Evolutionary conservation across 2,113 vertebrate species (phyloP), one percentile per base, ranked within the genome.

Genomic region (Athene noctua): DNA sequence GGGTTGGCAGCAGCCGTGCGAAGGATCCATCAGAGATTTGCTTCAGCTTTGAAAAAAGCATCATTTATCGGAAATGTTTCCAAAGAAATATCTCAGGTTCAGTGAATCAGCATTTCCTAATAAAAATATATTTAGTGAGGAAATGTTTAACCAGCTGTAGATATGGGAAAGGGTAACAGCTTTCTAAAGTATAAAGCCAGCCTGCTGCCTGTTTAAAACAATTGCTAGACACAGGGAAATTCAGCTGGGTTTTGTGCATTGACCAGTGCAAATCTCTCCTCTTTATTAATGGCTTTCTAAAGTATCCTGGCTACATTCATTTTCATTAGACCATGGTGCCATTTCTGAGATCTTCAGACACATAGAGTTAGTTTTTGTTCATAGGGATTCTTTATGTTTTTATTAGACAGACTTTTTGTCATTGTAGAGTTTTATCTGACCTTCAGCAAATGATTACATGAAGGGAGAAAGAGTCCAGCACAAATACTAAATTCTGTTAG

Each of bases 81-180:
- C 58, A 65, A 87, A 52, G 27, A 94, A 85, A 3, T 88, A 18
- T 38, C 36, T 81, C 30, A 19, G 62, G 36, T 91, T 82, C 71
- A 79, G 30, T 80, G 90, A 82, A 40, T 82, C 34, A 61, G 36
- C 40, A 16, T 88, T 88, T 95, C 84, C 80, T 75, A 93, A 73
- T 13, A 20, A 85, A 90, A 93, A 70, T 18, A 3, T 16, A 8
- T 58, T 80, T 42, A 82, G 25, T 32, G n/a, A 77, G 87, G 58
- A 96, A 91, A 88, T 68, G 20, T 88, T 96, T 93, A 93, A 95
- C 84, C 19, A 80, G 17, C 30, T 93, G 40, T 66, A 82, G 42
- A 58, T 84, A 51, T 54, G 34, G 75, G 52, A 46, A 88, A 91
- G 36, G 26, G 19, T 57, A 93, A 52, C 36, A 47, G 29, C 26